phyloP scores from a whole-genome alignment of 2,888 invertebrate species.

The Hydriomena furcata region DNA sequence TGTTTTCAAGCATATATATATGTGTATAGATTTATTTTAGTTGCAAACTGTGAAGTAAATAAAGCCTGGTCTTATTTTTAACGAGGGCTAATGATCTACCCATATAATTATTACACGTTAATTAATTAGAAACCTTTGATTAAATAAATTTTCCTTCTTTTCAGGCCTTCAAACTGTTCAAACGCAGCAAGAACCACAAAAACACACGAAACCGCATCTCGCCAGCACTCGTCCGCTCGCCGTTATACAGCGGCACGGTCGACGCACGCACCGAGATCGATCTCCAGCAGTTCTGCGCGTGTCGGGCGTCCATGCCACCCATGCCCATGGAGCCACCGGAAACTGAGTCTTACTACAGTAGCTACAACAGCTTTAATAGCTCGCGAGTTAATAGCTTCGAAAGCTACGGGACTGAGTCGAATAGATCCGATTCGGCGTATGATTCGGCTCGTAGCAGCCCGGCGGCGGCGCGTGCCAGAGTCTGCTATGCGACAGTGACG shows the following conservation, averaged over 20 bases:
- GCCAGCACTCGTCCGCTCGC: slow-evolving; percentile 63
- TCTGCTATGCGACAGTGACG: slow-evolving; percentile 73
- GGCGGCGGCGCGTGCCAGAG: slow-evolving; percentile 44
- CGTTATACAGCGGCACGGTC: slow-evolving; percentile 71
- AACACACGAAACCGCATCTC: slow-evolving; percentile 67
- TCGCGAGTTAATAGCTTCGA: slow-evolving; percentile 62
- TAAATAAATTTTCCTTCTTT: slow-evolving; percentile 37
- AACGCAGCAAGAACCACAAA: slow-evolving; percentile 63
- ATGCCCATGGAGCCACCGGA: slow-evolving; percentile 58
- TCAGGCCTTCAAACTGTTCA: slow-evolving; percentile 79
- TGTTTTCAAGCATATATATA: no score
- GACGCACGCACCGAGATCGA: slow-evolving; percentile 74
- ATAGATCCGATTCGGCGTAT: slow-evolving; percentile 73
- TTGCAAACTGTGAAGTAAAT: background rate
- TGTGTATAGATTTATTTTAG: background rate
- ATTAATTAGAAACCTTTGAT: no score
- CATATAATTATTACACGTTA: no score
- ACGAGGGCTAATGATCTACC: no score
- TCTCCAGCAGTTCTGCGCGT: slow-evolving; percentile 68
- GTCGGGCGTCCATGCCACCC: slow-evolving; percentile 63
- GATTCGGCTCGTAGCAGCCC: slow-evolving; percentile 72
- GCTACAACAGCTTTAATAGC: slow-evolving; percentile 65
- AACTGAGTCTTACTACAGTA: slow-evolving; percentile 59
- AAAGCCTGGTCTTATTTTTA: background rate
- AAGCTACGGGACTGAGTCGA: slow-evolving; percentile 58